Base-by-base conservation (phyloP, 2,888 invertebrate species). In the Sinopyrophorus schimmeli region DNA sequence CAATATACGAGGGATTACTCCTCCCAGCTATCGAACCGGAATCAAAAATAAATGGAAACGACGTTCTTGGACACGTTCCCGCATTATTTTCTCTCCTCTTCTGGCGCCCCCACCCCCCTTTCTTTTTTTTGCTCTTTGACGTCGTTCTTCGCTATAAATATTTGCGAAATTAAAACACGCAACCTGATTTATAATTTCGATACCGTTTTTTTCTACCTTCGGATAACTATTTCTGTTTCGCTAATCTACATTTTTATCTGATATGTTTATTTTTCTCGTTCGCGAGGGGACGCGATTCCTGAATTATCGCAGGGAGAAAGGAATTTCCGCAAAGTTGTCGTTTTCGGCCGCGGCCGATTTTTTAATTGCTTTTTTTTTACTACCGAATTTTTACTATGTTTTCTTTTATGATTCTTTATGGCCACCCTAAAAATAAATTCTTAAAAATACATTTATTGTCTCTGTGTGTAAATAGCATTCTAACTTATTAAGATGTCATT, bases 1-100 rank as follows among this genome's bases (percentile, higher is more conserved):
- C 59, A 59, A 60, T 58, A 57, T 60, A 60, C 53, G 51, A 41
- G 58, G 58, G 59, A 59, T 60, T 59, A 55, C 38, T 34, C 28
- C 31, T 15, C 35, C 20, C 26, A 28, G 23, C 32, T 11, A 21
- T 24, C 41, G 35, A 40, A 37, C 15, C 10, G 26, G 34, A 46
- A 31, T 47, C 32, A 39, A 40, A 41, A 47, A 47, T 47, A 47
- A 35, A 47, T 34, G 47, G 32, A 18, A 39, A 39, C 24, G 24
- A 31, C 32, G 31, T 47, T 39, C 30, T 38, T 31, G 14, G 17
- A 42, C 24, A 42, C 42, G 42, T 34, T 23, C 11, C 9, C 12
- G 21, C 32, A 7, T 3, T 4, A 24, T 24, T 24, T 24, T 24
- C 10, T n/a, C n/a, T n/a, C n/a, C n/a, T n/a, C n/a, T n/a, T n/a